Base-by-base conservation (phyloP, 2,797 vertebrate species). In the Propithecus deckenii region DNA sequence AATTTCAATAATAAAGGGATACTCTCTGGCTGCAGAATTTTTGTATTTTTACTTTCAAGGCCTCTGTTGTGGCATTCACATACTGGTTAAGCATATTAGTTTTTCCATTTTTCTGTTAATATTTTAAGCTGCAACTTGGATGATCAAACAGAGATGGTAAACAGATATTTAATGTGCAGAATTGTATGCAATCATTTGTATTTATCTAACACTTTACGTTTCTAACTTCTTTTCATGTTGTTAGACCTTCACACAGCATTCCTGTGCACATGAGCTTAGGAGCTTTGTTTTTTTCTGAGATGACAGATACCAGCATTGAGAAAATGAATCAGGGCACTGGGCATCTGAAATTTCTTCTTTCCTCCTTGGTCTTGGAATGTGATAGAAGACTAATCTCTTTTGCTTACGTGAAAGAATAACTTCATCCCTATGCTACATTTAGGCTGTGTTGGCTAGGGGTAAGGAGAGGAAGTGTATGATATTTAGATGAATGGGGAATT, bases 121-220 rank as follows among this genome's bases (percentile, higher is more conserved):
- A 74, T 91, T 93, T 76, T 86, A 96, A 96, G 74, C n/a, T 52
- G 79, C 57, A 91, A 63, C 43, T 57, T 17, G 41, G 94, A 83
- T 17, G 50, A 52, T 52, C 50, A 52, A 52, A 52, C 5, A 20
- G 55, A 96, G 57, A 67, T 86, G 22, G 41, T 90, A 96, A 97
- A 84, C 84, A 93, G 92, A 91, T 94, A 86, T 71, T 95, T 93
- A 95, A 94, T 32, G 72, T 72, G 69, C n/a, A 57, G 41, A 93
- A 65, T 89, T 96, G 76, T 86, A 50, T 93, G n/a, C 91, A 91
- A 38, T 84, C 46, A 65, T 86, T 97, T 86, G 43, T 76, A 80
- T 93, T 91, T 84, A 89, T 81, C 41, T 80, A 94, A 15, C 15
- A n/a, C 22, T 79, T 92, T 86, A 87, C 50, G 38, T 43, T 95